Conservation (phyloP, 2,113 vertebrate species). For the Ciconia maguari region DNA sequence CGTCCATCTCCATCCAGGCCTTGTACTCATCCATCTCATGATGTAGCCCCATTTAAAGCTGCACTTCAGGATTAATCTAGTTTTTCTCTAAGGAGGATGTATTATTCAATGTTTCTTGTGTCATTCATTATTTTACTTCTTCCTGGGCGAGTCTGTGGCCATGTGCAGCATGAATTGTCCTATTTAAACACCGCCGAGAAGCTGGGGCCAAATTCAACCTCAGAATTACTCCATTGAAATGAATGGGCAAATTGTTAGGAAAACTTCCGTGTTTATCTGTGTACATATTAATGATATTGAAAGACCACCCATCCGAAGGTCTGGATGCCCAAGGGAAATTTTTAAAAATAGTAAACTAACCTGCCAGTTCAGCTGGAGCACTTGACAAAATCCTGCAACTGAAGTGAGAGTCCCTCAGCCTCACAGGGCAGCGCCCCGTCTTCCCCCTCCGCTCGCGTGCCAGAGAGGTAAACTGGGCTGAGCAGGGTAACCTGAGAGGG, state of each 20-base stretch:
- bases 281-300: accelerated
- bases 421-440: accelerated
- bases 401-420: neutral
- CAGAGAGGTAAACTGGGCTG: neutral
- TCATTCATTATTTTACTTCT: neutral
- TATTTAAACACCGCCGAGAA: neutral
- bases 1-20: neutral
- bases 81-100: neutral
- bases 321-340: neutral
- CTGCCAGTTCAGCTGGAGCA: neutral
- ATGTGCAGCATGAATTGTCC: neutral
- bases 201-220: neutral
- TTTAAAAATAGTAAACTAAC: neutral
- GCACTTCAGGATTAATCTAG: neutral
- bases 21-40: neutral
- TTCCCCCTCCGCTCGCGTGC: neutral
- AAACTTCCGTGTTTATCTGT: neutral
- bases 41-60: neutral
- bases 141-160: neutral
- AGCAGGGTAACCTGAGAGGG: neutral
- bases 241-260: neutral
- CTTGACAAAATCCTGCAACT: neutral
- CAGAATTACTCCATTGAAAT: neutral
- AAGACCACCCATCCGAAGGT: neutral
- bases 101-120: neutral